These are phyloP conservation scores for Rhopalosiphum nymphaeae DNA, from an alignment of 2,888 invertebrate species.

Conservation along the genomic window DNA sequence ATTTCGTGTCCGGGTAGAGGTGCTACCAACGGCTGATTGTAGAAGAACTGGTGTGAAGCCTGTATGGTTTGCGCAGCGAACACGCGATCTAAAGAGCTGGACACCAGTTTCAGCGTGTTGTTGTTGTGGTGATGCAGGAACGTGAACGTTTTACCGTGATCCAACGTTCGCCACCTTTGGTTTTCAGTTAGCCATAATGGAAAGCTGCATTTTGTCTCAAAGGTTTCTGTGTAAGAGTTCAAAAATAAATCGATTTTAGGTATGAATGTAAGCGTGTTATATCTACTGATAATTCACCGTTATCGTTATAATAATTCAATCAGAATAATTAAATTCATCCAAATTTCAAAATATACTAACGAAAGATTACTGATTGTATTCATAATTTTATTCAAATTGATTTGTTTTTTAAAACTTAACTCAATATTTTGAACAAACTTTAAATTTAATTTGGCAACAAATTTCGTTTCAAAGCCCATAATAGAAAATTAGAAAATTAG, in stretches of 20 bases:
- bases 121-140: constrained; percentile 86
- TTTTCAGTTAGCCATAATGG: constrained; percentile 88
- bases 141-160: constrained; percentile 86
- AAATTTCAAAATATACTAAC: background rate
- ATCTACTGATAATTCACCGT: background rate
- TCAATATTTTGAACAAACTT: background rate
- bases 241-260: background rate
- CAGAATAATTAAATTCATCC: background rate
- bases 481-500: background rate
- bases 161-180: constrained; percentile 90
- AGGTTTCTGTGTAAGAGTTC: constrained; percentile 74
- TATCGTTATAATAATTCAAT: background rate
- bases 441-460: background rate
- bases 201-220: constrained; percentile 85
- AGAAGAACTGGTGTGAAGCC: constrained; percentile 45
- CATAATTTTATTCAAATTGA: background rate
- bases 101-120: constrained; percentile 80
- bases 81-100: constrained; percentile 67
- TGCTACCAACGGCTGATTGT: constrained; percentile 56
- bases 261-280: background rate
- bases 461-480: background rate
- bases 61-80: constrained; percentile 57
- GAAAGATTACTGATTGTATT: background rate
- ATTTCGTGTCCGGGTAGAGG: constrained; percentile 69
- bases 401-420: background rate